phyloP scores from a whole-genome alignment of 2,797 vertebrate genomes.

The Notamacropus eugenii region DNA sequence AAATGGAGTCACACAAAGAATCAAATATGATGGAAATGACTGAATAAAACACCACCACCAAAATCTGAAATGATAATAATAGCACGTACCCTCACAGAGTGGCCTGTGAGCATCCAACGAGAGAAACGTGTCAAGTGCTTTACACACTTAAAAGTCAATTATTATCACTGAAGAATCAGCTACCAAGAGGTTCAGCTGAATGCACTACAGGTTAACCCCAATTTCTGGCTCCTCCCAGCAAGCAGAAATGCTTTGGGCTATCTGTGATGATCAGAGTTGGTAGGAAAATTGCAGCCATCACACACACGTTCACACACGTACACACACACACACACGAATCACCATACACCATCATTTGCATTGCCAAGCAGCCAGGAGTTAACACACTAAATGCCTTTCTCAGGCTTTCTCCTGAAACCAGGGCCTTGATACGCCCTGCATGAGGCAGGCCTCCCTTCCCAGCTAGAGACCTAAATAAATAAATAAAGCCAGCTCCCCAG shows the following conservation, averaged over 20 bases:
- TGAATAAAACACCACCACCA: not conserved
- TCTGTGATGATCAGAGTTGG: conserved; percentile 16
- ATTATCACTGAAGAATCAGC: not conserved
- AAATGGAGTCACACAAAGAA: not conserved
- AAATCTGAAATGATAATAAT: not conserved
- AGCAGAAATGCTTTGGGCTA: not conserved
- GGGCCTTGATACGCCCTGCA: not conserved
- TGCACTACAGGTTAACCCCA: not conserved
- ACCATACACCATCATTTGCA: not conserved
- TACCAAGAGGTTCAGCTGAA: not conserved
- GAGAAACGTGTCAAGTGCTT: not conserved
- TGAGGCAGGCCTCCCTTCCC: conserved; percentile 17
- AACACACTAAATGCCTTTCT: conserved; percentile 10
- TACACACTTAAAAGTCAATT: not conserved
- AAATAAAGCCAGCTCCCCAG: not conserved
- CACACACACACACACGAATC: not conserved
- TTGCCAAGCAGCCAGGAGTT: no score
- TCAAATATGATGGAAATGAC: not conserved
- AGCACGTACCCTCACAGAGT: not conserved
- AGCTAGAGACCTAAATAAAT: not conserved
- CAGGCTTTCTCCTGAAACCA: not conserved
- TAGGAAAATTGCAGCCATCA: not conserved
- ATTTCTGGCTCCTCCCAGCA: not conserved
- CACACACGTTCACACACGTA: not conserved
- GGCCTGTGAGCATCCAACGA: not conserved